These are phyloP conservation scores for Sarcophilus harrisii DNA, from an alignment of 2,797 vertebrate genomes.

Conservation along the genomic window DNA sequence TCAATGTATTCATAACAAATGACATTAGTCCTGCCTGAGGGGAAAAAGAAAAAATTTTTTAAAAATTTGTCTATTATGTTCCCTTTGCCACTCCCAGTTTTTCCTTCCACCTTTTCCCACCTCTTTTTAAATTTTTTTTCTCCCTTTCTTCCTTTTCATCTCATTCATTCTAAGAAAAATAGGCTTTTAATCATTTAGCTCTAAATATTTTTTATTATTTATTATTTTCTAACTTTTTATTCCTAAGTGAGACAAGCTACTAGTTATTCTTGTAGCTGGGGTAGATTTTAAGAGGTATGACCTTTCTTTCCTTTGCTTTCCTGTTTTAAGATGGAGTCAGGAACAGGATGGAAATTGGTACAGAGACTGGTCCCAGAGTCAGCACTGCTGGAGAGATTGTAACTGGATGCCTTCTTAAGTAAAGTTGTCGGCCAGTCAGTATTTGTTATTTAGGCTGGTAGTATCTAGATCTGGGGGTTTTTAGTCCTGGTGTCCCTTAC, in stretches of 20 bases:
- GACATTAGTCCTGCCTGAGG: background rate
- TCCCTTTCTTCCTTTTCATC: background rate
- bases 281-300: background rate
- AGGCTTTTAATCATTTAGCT: background rate
- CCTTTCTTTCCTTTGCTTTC: background rate
- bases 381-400: background rate
- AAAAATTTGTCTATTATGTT: background rate
- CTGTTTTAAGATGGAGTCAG: background rate
- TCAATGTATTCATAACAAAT: conserved; percentile 1
- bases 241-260: background rate
- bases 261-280: background rate
- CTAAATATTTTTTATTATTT: background rate
- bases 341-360: background rate
- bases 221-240: background rate
- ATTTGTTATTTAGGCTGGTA: background rate
- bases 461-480: background rate
- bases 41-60: background rate
- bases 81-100: background rate
- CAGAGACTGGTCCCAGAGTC: background rate
- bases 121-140: background rate
- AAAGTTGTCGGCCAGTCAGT: background rate
- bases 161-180: background rate
- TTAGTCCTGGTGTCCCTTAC: background rate
- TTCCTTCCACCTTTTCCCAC: background rate
- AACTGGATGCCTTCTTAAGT: background rate